Conservation (phyloP, 2,888 invertebrate species). For the Hofmannophila pseudospretella region DNA sequence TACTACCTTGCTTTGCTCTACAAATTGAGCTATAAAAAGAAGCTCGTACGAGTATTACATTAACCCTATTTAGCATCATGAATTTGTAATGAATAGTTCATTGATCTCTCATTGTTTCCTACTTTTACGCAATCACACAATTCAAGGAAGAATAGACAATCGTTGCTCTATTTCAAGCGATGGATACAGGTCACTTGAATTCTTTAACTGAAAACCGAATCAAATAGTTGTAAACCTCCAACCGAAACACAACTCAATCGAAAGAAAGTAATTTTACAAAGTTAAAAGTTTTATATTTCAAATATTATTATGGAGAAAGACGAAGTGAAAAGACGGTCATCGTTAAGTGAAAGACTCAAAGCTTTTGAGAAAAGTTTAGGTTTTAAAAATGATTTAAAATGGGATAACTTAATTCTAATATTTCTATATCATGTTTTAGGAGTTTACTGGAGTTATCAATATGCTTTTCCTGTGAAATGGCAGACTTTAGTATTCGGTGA, state of each 20-base stretch:
- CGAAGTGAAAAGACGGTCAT: constrained; percentile 24
- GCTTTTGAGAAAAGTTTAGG: constrained; percentile 55
- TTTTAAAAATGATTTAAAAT: constrained; percentile 67
- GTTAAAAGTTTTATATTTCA: not conserved
- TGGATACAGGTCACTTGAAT: constrained; percentile 11
- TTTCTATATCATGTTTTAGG: constrained; percentile 54
- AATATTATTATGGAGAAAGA: constrained; percentile 27
- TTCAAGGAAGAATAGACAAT: not conserved
- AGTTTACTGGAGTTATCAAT: constrained; percentile 59
- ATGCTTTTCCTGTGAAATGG: constrained; percentile 62
- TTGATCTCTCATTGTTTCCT: too few species aligned
- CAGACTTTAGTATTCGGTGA: constrained; percentile 61
- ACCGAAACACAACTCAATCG: constrained; percentile 11
- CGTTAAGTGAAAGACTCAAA: constrained; percentile 45
- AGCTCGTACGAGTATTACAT: too few species aligned
- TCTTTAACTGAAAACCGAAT: constrained; percentile 13
- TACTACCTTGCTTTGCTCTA: too few species aligned
- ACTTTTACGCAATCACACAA: too few species aligned
- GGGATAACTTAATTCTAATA: constrained; percentile 53
- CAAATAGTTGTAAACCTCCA: constrained; percentile 15
- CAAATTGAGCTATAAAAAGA: too few species aligned
- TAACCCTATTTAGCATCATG: too few species aligned
- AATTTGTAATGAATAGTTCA: too few species aligned
- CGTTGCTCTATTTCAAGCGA: constrained; percentile 1
- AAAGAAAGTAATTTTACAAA: constrained; percentile 1